Conservation (phyloP, 2,888 invertebrate species). For the Hypomecis punctinalis region DNA sequence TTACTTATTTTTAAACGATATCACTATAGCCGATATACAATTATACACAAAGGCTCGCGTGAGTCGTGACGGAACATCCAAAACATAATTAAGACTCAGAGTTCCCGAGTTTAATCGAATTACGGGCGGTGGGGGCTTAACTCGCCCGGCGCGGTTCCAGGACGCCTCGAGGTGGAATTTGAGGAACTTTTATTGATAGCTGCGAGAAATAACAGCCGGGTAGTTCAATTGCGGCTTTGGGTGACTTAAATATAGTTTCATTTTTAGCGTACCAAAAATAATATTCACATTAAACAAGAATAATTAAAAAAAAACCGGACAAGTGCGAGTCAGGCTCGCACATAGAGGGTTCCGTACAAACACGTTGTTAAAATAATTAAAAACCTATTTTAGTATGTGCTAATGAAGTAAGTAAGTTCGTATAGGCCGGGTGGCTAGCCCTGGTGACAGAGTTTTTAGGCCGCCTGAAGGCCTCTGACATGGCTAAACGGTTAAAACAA, state of each 20-base stretch:
- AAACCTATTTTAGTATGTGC: too few relatives aligned
- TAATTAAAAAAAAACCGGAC: too few relatives aligned
- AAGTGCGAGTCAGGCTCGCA: too few relatives aligned
- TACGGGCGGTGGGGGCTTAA: constrained; percentile 58
- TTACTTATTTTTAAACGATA: too few relatives aligned
- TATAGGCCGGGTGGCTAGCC: too few relatives aligned
- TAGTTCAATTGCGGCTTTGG: constrained; percentile 4
- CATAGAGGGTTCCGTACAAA: too few relatives aligned
- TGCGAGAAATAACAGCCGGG: constrained; percentile 2
- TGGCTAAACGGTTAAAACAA: too few relatives aligned
- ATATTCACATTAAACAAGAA: too few relatives aligned
- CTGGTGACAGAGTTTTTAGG: too few relatives aligned
- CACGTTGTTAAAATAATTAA: too few relatives aligned
- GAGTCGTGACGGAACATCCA: constrained; percentile 45
- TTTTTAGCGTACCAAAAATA: background rate
- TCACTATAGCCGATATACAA: constrained; percentile 18
- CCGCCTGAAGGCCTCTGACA: too few relatives aligned
- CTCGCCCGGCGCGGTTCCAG: constrained; percentile 53
- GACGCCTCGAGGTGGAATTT: constrained; percentile 10
- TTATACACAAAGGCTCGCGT: constrained; percentile 44
- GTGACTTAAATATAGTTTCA: background rate
- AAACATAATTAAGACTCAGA: constrained; percentile 63
- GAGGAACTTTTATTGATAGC: constrained; percentile 20
- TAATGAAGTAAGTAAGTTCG: too few relatives aligned
- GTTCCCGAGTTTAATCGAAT: constrained; percentile 71